Evolutionary conservation across 2,797 vertebrate species (phyloP).

Genomic region (Remorina albescens): DNA sequence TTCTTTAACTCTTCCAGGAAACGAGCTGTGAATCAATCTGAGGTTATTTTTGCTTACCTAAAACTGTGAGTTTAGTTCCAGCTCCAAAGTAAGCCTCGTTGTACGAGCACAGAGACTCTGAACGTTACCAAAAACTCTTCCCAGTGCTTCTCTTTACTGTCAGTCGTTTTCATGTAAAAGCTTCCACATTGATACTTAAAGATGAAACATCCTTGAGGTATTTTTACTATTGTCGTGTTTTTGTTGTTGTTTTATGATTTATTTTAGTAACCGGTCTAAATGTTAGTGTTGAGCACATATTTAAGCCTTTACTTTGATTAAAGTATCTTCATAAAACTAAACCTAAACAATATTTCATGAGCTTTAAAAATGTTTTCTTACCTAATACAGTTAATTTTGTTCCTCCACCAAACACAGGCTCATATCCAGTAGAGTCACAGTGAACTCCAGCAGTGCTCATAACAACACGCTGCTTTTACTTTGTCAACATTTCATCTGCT

Average conservation of each 20-base stretch:
- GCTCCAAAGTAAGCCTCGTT: constrained; percentile 71
- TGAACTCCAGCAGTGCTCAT: constrained; percentile 27
- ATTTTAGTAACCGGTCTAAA: neutral
- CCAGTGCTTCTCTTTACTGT: neutral
- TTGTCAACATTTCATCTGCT: too few species aligned
- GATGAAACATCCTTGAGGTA: neutral
- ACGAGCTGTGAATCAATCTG: too few species aligned
- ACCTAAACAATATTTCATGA: neutral
- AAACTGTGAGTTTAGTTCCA: constrained; percentile 84
- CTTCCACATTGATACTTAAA: too few species aligned
- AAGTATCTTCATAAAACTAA: rapidly evolving
- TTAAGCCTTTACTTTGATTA: neutral
- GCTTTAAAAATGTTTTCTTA: neutral
- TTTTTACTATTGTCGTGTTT: neutral
- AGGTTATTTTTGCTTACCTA: constrained; percentile 75
- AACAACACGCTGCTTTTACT: constrained; percentile 7
- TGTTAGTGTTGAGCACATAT: neutral
- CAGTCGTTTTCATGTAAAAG: too few species aligned
- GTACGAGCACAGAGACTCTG: constrained; percentile 53
- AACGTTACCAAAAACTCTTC: constrained; percentile 36
- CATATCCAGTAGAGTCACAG: constrained; percentile 53
- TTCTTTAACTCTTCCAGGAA: neutral
- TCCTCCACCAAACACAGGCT: constrained; percentile 72
- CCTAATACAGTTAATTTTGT: constrained; percentile 60
- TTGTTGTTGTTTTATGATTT: neutral